Conservation (phyloP, 2,888 invertebrate species). For the Ochropleura plecta region DNA sequence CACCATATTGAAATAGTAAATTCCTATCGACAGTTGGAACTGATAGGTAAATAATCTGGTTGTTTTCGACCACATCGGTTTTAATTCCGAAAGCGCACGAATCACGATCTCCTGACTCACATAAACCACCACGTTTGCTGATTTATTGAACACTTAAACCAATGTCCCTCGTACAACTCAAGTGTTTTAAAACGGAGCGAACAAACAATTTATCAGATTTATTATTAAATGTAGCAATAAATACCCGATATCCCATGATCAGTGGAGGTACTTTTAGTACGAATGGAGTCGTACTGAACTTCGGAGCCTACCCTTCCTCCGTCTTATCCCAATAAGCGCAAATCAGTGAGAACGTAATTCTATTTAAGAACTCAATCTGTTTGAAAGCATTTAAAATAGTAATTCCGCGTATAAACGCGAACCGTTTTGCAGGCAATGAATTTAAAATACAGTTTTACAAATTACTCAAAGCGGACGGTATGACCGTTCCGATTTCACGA, state of each 20-base stretch:
- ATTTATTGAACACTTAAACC: conserved; percentile 82
- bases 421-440: conserved; percentile 59
- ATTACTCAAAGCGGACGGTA: conserved; percentile 65
- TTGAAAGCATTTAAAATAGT: conserved; percentile 53
- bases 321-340: conserved; percentile 15
- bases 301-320: neutral
- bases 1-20: neutral
- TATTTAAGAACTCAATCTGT: conserved; percentile 34
- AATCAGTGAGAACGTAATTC: conserved; percentile 46
- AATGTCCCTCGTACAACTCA: conserved; percentile 73
- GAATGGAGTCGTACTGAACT: conserved; percentile 22
- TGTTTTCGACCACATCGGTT: conserved; percentile 61
- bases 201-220: conserved; percentile 70
- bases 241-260: conserved; percentile 41
- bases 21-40: conserved; percentile 16
- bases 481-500: conserved; percentile 74
- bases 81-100: conserved; percentile 66
- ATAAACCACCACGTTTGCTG: conserved; percentile 70
- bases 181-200: conserved; percentile 77
- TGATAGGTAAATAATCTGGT: conserved; percentile 62
- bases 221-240: conserved; percentile 54
- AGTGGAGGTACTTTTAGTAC: conserved; percentile 18
- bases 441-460: conserved; percentile 62
- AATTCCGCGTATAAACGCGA: conserved; percentile 48
- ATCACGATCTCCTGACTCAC: conserved; percentile 68